Conservation (phyloP, 1,140 invertebrate species). For the Mercenaria mercenaria region DNA sequence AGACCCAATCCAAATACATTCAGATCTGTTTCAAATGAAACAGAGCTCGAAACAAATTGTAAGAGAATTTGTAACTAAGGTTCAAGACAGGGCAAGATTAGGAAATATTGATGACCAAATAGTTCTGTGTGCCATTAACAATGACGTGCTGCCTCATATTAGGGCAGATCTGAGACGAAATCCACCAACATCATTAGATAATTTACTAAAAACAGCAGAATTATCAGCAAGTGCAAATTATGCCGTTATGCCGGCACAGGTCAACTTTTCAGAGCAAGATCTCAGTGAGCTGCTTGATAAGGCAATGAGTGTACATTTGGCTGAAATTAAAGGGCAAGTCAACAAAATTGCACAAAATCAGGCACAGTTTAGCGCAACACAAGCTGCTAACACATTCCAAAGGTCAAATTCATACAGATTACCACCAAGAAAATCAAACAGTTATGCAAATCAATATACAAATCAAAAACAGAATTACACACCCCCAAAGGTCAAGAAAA, state of each 20-base stretch:
- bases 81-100: not conserved
- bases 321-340: not conserved
- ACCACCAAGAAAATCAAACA: not conserved
- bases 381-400: not conserved
- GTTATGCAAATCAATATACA: not conserved
- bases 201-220: not conserved
- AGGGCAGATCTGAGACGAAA: not conserved
- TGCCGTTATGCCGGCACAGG: not conserved
- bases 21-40: not conserved
- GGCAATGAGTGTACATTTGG: not conserved
- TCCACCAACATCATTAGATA: not conserved
- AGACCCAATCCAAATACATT: not conserved
- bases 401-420: not conserved
- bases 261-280: not conserved
- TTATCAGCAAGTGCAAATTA: conserved; percentile 25
- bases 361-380: not conserved
- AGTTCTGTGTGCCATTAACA: not conserved
- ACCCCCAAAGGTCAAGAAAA: not conserved
- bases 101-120: not conserved
- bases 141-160: conserved; percentile 5
- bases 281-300: not conserved
- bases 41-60: not conserved
- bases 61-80: not conserved
- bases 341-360: not conserved
- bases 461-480: not conserved